Percentiles rank a stretch among this genome's conserved stretches.
phyloP scores from a whole-genome alignment of 2,888 invertebrate species.

The Aleiodes testaceus region DNA sequence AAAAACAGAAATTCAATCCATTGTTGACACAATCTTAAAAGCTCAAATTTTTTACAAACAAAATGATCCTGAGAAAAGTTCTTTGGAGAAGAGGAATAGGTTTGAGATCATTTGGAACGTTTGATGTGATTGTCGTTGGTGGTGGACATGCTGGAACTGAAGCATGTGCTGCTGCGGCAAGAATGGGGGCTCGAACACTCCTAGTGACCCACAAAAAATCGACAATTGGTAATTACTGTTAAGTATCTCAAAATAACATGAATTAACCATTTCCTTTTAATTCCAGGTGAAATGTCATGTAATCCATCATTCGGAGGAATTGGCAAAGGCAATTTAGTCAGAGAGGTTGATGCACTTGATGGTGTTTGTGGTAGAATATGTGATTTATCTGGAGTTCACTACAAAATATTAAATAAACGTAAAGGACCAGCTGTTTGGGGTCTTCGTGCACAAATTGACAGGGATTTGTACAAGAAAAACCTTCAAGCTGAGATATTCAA shows the following conservation, averaged over 20 bases:
- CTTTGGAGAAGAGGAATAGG: background rate
- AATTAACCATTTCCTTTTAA: background rate
- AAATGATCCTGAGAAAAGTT: conserved; percentile 9
- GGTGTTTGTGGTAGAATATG: conserved; percentile 88
- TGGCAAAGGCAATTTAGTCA: conserved; percentile 91
- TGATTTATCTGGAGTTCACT: conserved; percentile 86
- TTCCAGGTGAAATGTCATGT: conserved; percentile 90
- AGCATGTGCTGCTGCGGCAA: conserved; percentile 86
- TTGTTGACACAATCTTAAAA: no score
- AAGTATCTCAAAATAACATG: background rate
- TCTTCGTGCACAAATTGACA: conserved; percentile 89
- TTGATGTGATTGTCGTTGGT: conserved; percentile 89
- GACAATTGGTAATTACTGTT: conserved; percentile 79
- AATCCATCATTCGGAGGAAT: conserved; percentile 96
- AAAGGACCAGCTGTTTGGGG: conserved; percentile 95
- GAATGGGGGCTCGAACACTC: conserved; percentile 87
- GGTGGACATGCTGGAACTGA: conserved; percentile 95
- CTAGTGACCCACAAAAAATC: conserved; percentile 88
- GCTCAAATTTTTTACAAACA: background rate
- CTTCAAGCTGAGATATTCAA: conserved; percentile 82
- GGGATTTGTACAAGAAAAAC: conserved; percentile 83
- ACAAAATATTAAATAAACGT: conserved; percentile 84
- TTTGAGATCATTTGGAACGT: conserved; percentile 56
- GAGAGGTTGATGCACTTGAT: conserved; percentile 91
- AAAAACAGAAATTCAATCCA: no score